Base-by-base conservation (phyloP, 2,797 vertebrate genomes). In the Naso thynnoides region DNA sequence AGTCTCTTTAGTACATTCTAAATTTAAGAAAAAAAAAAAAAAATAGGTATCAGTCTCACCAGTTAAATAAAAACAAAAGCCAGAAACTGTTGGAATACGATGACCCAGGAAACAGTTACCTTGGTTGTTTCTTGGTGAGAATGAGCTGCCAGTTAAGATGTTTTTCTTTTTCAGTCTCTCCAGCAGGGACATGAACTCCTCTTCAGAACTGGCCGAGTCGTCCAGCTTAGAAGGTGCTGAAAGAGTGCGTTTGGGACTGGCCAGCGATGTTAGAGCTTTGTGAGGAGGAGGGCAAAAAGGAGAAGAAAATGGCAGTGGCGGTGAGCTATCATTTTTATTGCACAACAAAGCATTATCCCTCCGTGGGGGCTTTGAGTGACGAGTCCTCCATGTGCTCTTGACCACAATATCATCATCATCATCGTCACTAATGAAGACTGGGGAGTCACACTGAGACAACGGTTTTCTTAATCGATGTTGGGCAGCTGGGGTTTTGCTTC, bases 131-230 rank as follows among this genome's bases (percentile, higher is more conserved):
- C 58, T 85, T 0, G 91, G 89, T 27, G 80, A 73, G 23, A 73
- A 57, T 5, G 89, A 78, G 27, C 69, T 73, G 52, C 55, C 23
- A 3, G 52, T 36, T 10, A 82, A 18, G 54, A 64, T 86, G 62
- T 91, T 91, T 76, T 94, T 95, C 79, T 72, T 93, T 68, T 91
- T 95, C 45, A 97, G 92, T 45, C 95, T 91, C 21, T 96, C 95
- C 61, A 97, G 79, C 16, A 97, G 78, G 0, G 94, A 95, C 8
- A 75, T 88, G 72, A 97, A 96, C 89, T 96, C 95, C 2, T 96
- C 96, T 24, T 95, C 96, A 0, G 96, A 97, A 78, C 94, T 94
- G 5, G 62, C 85, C 0, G 93, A 91, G 11, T 91, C 79, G 0
- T 91, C 73, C n/a, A 84, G 33, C 26, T 48, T 82, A 9, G 60